phyloP scores from a whole-genome alignment of 2,797 vertebrate genomes.

The Falco peregrinus region DNA sequence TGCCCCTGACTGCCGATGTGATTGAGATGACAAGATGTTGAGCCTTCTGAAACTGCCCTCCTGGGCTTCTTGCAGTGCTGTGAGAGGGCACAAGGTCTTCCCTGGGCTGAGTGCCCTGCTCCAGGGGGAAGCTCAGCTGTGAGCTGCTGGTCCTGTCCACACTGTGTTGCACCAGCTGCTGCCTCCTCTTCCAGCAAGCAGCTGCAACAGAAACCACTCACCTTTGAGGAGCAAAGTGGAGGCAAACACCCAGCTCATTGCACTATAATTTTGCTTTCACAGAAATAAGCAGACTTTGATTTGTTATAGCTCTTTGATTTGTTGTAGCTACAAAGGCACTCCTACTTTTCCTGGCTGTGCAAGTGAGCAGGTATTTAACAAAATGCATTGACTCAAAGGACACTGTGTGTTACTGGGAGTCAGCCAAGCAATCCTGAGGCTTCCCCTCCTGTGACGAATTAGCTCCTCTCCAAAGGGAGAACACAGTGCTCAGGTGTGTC shows the following conservation, averaged over 20 bases:
- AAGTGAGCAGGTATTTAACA: not conserved
- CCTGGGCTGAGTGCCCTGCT: not conserved
- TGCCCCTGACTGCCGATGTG: not conserved
- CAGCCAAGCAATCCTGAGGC: not conserved
- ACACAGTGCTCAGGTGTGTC: not conserved
- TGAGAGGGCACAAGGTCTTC: not conserved
- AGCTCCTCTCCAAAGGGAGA: not conserved
- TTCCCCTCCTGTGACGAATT: not conserved
- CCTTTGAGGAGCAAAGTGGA: not conserved
- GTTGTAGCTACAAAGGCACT: not conserved
- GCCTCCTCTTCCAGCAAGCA: not conserved
- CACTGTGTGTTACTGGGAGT: not conserved
- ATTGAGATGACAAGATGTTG: not conserved
- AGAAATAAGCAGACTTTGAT: not conserved
- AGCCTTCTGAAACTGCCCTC: not conserved
- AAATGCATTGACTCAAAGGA: not conserved
- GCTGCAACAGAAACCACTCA: not conserved
- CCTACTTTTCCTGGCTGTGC: not conserved
- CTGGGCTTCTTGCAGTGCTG: not conserved
- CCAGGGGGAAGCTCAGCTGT: not conserved
- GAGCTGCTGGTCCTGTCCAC: not conserved
- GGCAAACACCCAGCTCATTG: rapidly evolving
- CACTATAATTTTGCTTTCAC: not conserved
- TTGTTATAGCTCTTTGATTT: not conserved
- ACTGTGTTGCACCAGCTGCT: not conserved